These are phyloP conservation scores for Drosophila pachea DNA, from an alignment of 1,140 invertebrate genomes.

Conservation along the genomic window DNA sequence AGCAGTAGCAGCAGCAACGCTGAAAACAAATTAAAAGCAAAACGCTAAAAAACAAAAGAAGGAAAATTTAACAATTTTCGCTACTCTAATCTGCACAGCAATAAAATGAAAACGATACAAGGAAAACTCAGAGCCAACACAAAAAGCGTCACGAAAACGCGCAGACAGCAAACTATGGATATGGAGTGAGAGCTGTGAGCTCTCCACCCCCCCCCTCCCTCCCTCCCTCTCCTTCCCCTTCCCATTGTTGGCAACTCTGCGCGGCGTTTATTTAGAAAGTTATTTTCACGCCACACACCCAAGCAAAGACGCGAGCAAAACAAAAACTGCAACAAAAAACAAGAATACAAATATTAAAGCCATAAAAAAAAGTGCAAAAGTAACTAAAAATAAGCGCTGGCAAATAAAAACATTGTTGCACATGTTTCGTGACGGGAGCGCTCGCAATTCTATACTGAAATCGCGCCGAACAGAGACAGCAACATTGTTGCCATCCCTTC, in stretches of 20 bases:
- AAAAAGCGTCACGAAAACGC: slow-evolving; percentile 67
- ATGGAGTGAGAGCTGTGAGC: slow-evolving; percentile 1
- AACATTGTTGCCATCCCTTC: slow-evolving; percentile 36
- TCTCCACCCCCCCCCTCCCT: too few species aligned
- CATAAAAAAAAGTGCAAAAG: slow-evolving; percentile 44
- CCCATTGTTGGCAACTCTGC: slow-evolving; percentile 63
- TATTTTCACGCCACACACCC: slow-evolving; percentile 57
- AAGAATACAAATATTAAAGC: neutral
- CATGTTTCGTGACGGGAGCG: slow-evolving; percentile 38
- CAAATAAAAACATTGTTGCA: slow-evolving; percentile 77
- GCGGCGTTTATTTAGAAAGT: slow-evolving; percentile 73
- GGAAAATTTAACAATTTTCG: slow-evolving; percentile 73
- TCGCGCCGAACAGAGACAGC: slow-evolving; percentile 22
- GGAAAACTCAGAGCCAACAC: slow-evolving; percentile 57
- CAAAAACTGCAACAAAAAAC: slow-evolving; percentile 7
- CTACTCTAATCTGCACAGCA: slow-evolving; percentile 73
- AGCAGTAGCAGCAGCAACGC: slow-evolving; percentile 21
- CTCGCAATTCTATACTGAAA: slow-evolving; percentile 36
- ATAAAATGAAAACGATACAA: slow-evolving; percentile 72
- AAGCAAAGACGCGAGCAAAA: slow-evolving; percentile 21
- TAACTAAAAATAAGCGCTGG: slow-evolving; percentile 73
- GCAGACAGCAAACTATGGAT: slow-evolving; percentile 63
- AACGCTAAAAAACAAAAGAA: slow-evolving; percentile 42
- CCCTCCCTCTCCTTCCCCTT: too few species aligned
- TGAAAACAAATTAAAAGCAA: slow-evolving; percentile 54